Percentiles rank a stretch among this genome's conserved stretches.
Conservation (phyloP, 2,113 vertebrate genomes). For the Bujurquina vittata region DNA sequence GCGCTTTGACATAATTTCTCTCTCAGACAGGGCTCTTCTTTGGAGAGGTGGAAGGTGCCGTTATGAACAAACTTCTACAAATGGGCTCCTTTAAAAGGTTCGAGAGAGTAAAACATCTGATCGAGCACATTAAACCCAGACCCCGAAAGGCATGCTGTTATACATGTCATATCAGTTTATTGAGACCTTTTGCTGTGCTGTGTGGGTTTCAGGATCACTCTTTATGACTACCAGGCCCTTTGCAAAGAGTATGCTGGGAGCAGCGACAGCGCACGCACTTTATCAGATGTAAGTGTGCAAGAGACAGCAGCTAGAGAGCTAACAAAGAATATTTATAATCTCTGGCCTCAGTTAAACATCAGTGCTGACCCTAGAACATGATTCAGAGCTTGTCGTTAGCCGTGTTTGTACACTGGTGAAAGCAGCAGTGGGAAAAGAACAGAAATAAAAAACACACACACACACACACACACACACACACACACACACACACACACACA, state of each 20-base stretch:
- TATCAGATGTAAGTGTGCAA: constrained; percentile 89
- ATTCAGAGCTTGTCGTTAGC: background rate
- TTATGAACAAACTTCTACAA: constrained; percentile 96
- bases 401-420: background rate
- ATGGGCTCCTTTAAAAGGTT: constrained; percentile 99
- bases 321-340: background rate
- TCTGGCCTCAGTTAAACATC: background rate
- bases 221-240: constrained; percentile 97
- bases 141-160: background rate
- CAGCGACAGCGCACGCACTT: constrained; percentile 87
- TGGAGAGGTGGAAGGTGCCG: constrained; percentile 94
- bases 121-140: background rate
- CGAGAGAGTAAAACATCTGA: constrained; percentile 16
- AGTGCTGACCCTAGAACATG: background rate
- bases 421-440: background rate
- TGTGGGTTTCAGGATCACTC: constrained; percentile 86
- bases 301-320: background rate
- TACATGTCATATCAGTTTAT: background rate
- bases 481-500: no score
- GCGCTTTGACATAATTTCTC: constrained; percentile 53
- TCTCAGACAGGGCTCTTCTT: constrained; percentile 94
- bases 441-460: no score
- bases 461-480: no score
- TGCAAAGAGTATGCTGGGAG: constrained; percentile 93
- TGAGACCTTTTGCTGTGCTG: background rate